Evolutionary conservation across 2,888 invertebrate species (phyloP).

Genomic region (Siphlonurus alternatus): DNA sequence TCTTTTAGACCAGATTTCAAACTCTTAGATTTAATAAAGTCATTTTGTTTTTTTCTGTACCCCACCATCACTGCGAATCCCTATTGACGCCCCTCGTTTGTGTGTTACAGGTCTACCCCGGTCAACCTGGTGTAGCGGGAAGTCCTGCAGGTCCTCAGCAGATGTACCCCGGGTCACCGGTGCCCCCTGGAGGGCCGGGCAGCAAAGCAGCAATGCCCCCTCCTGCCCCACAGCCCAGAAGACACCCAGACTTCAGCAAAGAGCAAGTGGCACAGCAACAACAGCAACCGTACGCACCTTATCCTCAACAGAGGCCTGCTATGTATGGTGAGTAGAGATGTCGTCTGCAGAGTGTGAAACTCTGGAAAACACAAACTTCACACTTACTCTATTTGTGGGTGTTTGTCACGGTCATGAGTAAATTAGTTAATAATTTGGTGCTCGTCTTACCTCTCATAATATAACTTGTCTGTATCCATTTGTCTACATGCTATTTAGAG

Average conservation of each 20-base stretch:
- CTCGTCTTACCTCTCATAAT: too few species aligned
- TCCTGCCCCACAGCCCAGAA: constrained; percentile 49
- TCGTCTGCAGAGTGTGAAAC: background rate
- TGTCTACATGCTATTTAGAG: too few species aligned
- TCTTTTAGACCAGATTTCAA: too few species aligned
- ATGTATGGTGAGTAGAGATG: constrained; percentile 28
- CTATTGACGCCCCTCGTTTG: too few species aligned
- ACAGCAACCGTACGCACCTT: constrained; percentile 29
- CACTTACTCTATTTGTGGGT: too few species aligned
- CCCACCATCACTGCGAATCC: too few species aligned
- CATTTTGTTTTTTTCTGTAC: too few species aligned
- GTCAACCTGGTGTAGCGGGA: constrained; percentile 9
- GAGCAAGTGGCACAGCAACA: constrained; percentile 45
- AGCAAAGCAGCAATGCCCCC: constrained; percentile 40
- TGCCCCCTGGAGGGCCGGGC: constrained; percentile 21
- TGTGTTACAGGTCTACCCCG: constrained; percentile 18
- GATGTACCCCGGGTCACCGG: constrained; percentile 25
- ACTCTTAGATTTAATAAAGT: too few species aligned
- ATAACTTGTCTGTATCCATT: too few species aligned
- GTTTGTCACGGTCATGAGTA: too few species aligned
- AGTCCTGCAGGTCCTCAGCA: background rate
- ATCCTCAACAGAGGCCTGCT: constrained; percentile 44
- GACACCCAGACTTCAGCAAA: constrained; percentile 71
- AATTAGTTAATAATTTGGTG: too few species aligned
- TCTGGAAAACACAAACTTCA: background rate